Evolutionary conservation across 2,888 invertebrate genomes (phyloP), one percentile per base, ranked within the genome.

Genomic region (Biston betularia): DNA sequence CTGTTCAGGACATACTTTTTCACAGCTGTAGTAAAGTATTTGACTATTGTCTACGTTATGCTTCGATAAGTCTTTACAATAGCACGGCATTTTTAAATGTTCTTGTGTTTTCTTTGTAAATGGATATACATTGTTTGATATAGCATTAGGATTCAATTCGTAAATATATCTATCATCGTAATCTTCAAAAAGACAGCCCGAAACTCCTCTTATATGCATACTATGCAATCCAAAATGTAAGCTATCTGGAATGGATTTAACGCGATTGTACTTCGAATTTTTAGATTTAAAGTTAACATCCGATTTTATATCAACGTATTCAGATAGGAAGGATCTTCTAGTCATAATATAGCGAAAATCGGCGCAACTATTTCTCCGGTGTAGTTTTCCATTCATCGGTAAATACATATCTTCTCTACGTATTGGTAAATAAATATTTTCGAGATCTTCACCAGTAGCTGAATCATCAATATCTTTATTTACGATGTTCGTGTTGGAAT

Each of bases 131-230:
- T 82, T 72, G 15, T 79, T 79, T 15, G 65, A 73, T 8, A 80
- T 4, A 11, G 81, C 73, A 14, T 78, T 68, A 0, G 80, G 82
- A 73, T 88, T 83, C 49, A 90, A 53, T 63, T 76, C 78, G 64
- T 90, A 89, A 58, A 85, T 76, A 69, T 88, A 86, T 12, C 77
- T 71, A 56, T 84, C 79, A 53, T 86, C 83, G 3, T 63, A 56
- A n/a, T 77, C 56, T 52, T 77, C 79, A 73, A 83, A 83, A 48
- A 83, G 62, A 72, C 90, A 91, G 45, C 84, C 83, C 56, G 68
- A 15, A 52, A 83, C 85, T 10, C 90, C 90, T 73, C 74, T 86
- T 7, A 77, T 70, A 69, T 90, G 90, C 53, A 82, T 79, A 66
- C 76, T 81, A 40, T 73, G 66, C 12, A 73, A 62, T 34, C 72